phyloP scores from a whole-genome alignment of 2,888 invertebrate genomes.

The Orthosia cruda region DNA sequence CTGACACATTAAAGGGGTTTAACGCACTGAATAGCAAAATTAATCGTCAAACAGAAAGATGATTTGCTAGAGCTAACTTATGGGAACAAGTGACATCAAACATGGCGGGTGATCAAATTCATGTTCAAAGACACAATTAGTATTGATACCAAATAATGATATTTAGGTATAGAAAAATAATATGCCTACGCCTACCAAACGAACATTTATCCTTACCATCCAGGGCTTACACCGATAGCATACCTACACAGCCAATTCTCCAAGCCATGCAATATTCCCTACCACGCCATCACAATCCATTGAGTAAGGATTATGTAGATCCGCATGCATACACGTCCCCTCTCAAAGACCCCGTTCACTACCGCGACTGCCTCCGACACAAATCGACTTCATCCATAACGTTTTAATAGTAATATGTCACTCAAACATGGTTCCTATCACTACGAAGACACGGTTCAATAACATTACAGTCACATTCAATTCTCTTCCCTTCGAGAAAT shows the following conservation, averaged over 20 bases:
- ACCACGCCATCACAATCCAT: constrained; percentile 35
- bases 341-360: constrained; percentile 32
- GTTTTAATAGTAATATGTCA: constrained; percentile 39
- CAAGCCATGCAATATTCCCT: constrained; percentile 45
- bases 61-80: constrained; percentile 12
- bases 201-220: constrained; percentile 12
- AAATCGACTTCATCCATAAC: constrained; percentile 51
- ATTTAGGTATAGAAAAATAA: neutral
- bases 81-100: constrained; percentile 6
- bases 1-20: constrained; percentile 22
- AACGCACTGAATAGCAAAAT: constrained; percentile 22
- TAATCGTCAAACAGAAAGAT: constrained; percentile 22
- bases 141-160: neutral
- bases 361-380: constrained; percentile 23
- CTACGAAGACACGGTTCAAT: constrained; percentile 23
- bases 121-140: neutral
- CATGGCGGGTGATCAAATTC: neutral
- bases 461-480: constrained; percentile 8
- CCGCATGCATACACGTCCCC: constrained; percentile 45
- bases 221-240: constrained; percentile 21
- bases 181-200: neutral
- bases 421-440: constrained; percentile 24
- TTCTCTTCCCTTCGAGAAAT: constrained; percentile 15
- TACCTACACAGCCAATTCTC: constrained; percentile 21
- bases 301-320: constrained; percentile 56